Conservation (phyloP, 1,140 invertebrate genomes). For the Calycopis cecrops region DNA sequence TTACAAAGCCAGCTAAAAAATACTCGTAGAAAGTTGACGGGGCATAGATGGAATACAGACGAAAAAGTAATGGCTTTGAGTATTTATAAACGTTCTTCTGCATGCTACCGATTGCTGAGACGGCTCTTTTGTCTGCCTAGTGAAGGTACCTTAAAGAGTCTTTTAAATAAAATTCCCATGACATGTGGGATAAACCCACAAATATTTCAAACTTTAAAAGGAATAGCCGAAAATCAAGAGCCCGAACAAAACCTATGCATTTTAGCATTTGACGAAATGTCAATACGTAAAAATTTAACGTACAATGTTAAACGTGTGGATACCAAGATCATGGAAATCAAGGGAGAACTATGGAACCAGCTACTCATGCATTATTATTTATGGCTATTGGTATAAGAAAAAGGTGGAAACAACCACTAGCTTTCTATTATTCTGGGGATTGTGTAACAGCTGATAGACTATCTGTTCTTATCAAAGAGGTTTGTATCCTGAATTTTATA, state of each 20-base stretch:
- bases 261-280: conserved; percentile 23
- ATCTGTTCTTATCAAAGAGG: conserved; percentile 21
- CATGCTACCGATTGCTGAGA: not conserved
- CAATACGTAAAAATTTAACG: conserved; percentile 20
- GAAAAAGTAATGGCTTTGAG: conserved; percentile 14
- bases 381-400: conserved; percentile 14
- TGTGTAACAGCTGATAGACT: conserved; percentile 18
- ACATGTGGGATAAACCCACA: not conserved
- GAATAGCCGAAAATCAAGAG: not conserved
- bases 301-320: conserved; percentile 20
- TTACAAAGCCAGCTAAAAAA: too few species aligned
- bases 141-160: not conserved
- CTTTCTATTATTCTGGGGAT: conserved; percentile 14
- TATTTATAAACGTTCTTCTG: conserved; percentile 6
- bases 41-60: conserved; percentile 15
- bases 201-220: not conserved
- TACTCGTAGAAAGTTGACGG: too few species aligned
- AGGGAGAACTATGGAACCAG: conserved; percentile 17
- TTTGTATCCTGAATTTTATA: conserved; percentile 6
- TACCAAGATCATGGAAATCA: conserved; percentile 24
- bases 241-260: conserved; percentile 11
- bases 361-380: conserved; percentile 4
- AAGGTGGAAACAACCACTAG: conserved; percentile 17
- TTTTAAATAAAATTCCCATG: not conserved
- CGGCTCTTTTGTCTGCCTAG: conserved; percentile 1